phyloP scores from a whole-genome alignment of 2,113 vertebrate species.

The Corvus moneduloides region DNA sequence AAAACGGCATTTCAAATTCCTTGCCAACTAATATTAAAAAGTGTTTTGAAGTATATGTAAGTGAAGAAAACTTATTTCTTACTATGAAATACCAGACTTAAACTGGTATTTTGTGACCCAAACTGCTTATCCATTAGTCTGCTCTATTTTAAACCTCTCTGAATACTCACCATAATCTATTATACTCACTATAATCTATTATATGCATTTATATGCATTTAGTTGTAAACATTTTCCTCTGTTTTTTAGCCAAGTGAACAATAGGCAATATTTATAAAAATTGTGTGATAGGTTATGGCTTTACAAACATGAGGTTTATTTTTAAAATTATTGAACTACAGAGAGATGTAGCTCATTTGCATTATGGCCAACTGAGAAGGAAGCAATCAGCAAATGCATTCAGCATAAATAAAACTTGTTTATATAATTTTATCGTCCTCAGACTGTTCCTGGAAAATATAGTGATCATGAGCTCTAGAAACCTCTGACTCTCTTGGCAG shows the following conservation, averaged over 20 bases:
- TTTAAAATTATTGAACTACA: not conserved
- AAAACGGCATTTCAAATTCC: not conserved
- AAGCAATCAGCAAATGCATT: slow-evolving; percentile 34
- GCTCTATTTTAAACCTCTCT: not conserved
- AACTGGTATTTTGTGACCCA: not conserved
- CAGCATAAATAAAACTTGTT: slow-evolving; percentile 36
- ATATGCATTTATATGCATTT: not conserved
- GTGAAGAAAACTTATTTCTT: not conserved
- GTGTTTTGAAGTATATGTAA: not conserved
- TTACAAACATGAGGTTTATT: not conserved
- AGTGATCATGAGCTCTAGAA: slow-evolving; percentile 13
- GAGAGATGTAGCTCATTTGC: not conserved
- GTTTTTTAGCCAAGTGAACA: not conserved
- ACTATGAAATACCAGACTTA: not conserved
- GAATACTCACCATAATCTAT: not conserved
- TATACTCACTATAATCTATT: not conserved
- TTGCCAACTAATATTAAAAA: not conserved
- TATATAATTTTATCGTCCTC: slow-evolving; percentile 33
- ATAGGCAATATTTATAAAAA: not conserved
- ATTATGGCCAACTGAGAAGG: not conserved
- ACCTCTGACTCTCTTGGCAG: not conserved
- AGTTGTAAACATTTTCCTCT: not conserved
- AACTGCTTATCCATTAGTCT: not conserved
- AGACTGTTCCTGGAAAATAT: slow-evolving; percentile 41
- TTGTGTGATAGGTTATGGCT: not conserved